A percentile compares a stretch with the other conserved stretches of the same genome.
Evolutionary conservation across 2,113 vertebrate species (phyloP).

Genomic region (Spheniscus mendiculus): DNA sequence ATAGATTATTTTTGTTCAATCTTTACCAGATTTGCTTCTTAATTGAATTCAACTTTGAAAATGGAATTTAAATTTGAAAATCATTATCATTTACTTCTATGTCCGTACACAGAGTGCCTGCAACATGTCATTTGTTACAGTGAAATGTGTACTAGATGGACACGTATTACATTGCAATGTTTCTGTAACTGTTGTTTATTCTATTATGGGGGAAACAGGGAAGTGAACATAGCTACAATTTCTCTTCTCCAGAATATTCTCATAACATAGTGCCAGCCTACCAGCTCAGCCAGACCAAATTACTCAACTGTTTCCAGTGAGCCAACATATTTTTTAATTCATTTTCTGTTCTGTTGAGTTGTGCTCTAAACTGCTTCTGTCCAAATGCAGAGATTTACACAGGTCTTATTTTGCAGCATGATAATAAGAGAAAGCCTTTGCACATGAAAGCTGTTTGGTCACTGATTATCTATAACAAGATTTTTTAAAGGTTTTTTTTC

Average conservation of each 20-base stretch:
- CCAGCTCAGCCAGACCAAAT: not conserved
- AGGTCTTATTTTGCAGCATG: not conserved
- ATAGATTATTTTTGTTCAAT: not conserved
- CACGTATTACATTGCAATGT: not conserved
- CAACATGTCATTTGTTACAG: not conserved
- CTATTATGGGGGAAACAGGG: not conserved
- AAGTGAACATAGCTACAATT: not conserved
- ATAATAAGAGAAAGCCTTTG: not conserved
- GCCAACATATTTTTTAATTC: not conserved
- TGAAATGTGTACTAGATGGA: not conserved
- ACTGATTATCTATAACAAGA: not conserved
- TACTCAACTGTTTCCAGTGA: not conserved
- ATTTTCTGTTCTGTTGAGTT: not conserved
- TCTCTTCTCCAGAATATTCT: not conserved
- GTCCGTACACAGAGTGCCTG: not conserved
- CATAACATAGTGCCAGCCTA: not conserved
- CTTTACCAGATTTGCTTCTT: not conserved
- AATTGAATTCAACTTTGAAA: not conserved
- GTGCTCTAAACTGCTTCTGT: not conserved
- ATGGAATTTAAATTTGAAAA: not conserved
- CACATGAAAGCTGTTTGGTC: not conserved
- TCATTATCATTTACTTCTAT: not conserved
- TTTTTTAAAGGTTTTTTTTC: not conserved
- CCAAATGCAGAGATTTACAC: not conserved
- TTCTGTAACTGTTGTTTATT: not conserved